Evolutionary conservation across 2,888 invertebrate species (phyloP).

Genomic region (Apodemia duryi): DNA sequence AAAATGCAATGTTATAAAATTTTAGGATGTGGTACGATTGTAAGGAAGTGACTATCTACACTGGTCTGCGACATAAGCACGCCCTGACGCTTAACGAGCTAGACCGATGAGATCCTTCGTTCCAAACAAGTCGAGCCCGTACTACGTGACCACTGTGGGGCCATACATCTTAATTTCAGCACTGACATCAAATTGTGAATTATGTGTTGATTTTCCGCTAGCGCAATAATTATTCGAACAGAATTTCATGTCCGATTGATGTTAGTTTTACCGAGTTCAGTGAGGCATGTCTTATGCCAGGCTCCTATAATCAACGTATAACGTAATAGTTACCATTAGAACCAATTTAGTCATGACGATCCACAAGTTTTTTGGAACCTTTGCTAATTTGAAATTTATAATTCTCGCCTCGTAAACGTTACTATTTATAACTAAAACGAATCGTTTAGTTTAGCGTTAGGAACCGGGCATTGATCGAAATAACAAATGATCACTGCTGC

Average conservation of each 20-base stretch:
- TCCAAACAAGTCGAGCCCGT: conserved; percentile 70
- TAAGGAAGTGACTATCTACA: neutral
- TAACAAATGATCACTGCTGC: too few species aligned
- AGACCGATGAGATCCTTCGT: conserved; percentile 74
- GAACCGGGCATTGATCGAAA: too few species aligned
- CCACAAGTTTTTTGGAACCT: too few species aligned
- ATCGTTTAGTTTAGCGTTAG: too few species aligned
- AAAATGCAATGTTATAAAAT: too few species aligned
- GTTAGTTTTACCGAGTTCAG: neutral
- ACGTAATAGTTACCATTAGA: too few species aligned
- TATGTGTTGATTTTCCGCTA: conserved; percentile 25
- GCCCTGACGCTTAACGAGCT: conserved; percentile 75
- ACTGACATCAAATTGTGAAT: conserved; percentile 64
- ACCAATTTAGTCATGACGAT: too few species aligned
- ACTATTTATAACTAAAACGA: too few species aligned
- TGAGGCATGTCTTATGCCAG: too few species aligned
- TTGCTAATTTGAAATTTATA: too few species aligned
- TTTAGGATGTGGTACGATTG: neutral
- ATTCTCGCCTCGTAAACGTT: too few species aligned
- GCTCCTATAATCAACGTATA: too few species aligned
- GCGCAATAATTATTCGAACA: conserved; percentile 12
- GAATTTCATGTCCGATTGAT: conserved; percentile 1
- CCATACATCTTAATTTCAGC: conserved; percentile 49
- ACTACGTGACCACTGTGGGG: conserved; percentile 64
- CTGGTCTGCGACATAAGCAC: conserved; percentile 40